A percentile compares a stretch with the other conserved stretches of the same genome.
Conservation (phyloP, 2,797 vertebrate genomes). For the Helostoma temminkii region DNA sequence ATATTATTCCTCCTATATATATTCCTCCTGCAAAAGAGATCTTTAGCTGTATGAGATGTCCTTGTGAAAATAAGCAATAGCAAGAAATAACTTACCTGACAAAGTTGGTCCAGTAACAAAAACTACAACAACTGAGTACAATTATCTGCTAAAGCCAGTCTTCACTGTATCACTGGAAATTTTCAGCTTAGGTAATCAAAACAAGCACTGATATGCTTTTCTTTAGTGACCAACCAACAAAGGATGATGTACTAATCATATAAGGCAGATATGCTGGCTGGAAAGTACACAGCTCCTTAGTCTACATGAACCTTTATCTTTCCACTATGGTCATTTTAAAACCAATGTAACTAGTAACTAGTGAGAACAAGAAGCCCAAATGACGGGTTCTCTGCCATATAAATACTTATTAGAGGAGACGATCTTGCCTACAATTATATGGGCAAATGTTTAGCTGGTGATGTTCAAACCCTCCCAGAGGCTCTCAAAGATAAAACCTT, state of each 20-base stretch:
- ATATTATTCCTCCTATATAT: too few relatives aligned
- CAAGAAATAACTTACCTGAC: too few relatives aligned
- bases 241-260: not conserved
- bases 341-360: not conserved
- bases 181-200: slow-evolving; percentile 14
- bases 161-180: not conserved
- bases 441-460: slow-evolving; percentile 1
- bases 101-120: too few relatives aligned
- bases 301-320: not conserved
- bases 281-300: slow-evolving; percentile 19
- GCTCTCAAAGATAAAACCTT: slow-evolving; percentile 7
- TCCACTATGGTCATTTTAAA: not conserved
- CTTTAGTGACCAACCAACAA: not conserved
- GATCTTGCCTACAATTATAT: slow-evolving; percentile 18
- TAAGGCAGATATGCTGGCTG: not conserved
- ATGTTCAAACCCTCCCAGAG: not conserved
- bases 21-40: too few relatives aligned
- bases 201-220: slow-evolving; percentile 1
- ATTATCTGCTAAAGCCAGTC: not conserved
- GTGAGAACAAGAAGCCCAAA: not conserved
- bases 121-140: too few relatives aligned
- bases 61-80: too few relatives aligned
- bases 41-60: too few relatives aligned
- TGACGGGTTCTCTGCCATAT: not conserved
- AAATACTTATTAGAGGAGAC: slow-evolving; percentile 10